These are phyloP conservation scores for Penaeus monodon DNA, from an alignment of 2,888 invertebrate genomes.

Conservation along the genomic window DNA sequence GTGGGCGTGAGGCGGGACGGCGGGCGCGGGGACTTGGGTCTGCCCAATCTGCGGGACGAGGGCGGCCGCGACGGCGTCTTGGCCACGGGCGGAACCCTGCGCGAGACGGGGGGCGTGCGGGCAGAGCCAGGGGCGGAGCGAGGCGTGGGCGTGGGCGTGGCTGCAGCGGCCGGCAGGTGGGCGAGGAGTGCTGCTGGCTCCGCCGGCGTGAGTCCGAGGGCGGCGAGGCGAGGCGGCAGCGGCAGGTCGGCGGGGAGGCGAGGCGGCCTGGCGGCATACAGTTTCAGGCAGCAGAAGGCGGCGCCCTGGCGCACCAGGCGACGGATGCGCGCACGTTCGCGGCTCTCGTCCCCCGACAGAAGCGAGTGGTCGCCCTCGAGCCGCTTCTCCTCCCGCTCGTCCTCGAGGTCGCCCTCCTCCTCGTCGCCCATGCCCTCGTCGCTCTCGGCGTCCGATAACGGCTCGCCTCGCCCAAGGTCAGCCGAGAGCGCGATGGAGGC, in stretches of 20 bases:
- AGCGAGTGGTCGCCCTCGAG: constrained; percentile 25
- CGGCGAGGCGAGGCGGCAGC: constrained; percentile 49
- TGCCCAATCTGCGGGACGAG: constrained; percentile 17
- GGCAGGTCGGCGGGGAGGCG: constrained; percentile 50
- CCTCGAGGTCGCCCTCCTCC: constrained; percentile 4
- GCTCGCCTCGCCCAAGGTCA: not conserved
- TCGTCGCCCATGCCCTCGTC: constrained; percentile 6
- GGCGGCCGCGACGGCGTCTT: constrained; percentile 19
- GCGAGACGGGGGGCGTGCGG: not conserved
- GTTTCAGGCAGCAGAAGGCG: constrained; percentile 56
- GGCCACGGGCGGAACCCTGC: not conserved
- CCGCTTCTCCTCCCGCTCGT: constrained; percentile 3
- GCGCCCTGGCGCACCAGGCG: constrained; percentile 57
- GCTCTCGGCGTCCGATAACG: constrained; percentile 18
- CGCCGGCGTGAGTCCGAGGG: constrained; percentile 45
- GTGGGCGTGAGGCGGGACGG: not conserved
- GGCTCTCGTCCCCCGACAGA: constrained; percentile 30
- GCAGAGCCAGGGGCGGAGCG: constrained; percentile 4
- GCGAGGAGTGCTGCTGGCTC: constrained; percentile 46
- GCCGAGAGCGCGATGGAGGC: not conserved
- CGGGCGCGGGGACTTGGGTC: constrained; percentile 24
- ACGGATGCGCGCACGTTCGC: constrained; percentile 34
- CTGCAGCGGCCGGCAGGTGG: constrained; percentile 33
- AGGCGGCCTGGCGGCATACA: constrained; percentile 29
- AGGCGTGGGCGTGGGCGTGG: not conserved